Percentiles rank a stretch among this genome's conserved stretches.
phyloP scores from a whole-genome alignment of 2,888 invertebrate genomes.

The Linyphia triangularis region DNA sequence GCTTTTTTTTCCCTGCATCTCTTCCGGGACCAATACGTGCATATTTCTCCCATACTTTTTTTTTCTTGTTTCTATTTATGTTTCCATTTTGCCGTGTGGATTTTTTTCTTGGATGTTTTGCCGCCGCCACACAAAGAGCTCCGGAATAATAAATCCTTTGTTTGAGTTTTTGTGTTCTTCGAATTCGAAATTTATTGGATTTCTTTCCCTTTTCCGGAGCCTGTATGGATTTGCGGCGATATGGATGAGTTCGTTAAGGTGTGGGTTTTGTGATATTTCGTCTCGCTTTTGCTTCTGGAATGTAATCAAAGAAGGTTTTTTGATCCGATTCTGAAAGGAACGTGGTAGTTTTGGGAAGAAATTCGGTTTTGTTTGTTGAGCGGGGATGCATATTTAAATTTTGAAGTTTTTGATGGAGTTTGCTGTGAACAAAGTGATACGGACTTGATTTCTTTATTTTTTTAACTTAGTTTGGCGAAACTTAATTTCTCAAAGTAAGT shows the following conservation, averaged over 20 bases:
- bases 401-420: background rate
- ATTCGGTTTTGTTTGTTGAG: background rate
- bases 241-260: constrained; percentile 4
- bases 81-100: constrained; percentile 25
- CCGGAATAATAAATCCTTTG: constrained; percentile 59
- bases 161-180: constrained; percentile 41
- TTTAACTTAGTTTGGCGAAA: background rate
- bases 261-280: constrained; percentile 1
- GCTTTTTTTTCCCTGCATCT: background rate
- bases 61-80: background rate
- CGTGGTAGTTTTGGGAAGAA: background rate
- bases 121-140: background rate
- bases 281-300: background rate
- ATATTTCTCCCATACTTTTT: constrained; percentile 41
- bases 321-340: background rate
- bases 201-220: constrained; percentile 1
- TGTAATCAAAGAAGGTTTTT: constrained; percentile 6
- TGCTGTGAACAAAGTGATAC: background rate
- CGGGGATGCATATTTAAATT: background rate
- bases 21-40: constrained; percentile 49
- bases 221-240: background rate
- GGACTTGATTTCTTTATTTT: background rate
- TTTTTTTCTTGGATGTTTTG: constrained; percentile 22
- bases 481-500: too few species aligned
- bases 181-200: constrained; percentile 55